Base-by-base conservation (phyloP, 37 sponge, comb jelly and placozoan genomes). In the Chondrilla cf. caribensis region DNA sequence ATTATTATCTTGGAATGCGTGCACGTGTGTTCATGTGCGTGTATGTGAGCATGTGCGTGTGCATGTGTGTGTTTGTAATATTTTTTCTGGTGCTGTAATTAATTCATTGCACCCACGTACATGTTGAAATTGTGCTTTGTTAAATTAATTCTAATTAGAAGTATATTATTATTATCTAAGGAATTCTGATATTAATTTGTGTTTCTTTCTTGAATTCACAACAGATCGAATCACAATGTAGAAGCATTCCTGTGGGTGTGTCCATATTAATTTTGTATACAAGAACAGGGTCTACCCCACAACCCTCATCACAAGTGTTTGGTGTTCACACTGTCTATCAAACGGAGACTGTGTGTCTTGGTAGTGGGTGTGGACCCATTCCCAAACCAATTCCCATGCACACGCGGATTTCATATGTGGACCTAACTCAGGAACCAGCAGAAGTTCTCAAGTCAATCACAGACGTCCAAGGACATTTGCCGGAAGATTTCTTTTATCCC, bases 401-500 rank as follows among this genome's bases (percentile, higher is more conserved):
- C 44, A 81, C 76, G 9, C 19, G 59, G 17, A 81, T 86, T 40
- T 68, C 80, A 7, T 86, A 79, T 57, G 43, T 80, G 17, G 81
- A 86, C 25, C 37, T 86, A 0, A 80, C 64, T 31, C 58, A 42
- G 38, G 9, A 19, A 3, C 86, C 86, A 32, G 22, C 21, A 15
- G 39, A 42, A 26, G 73, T 80, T 18, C 60, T 86, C 25, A 60
- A 70, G 7, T 80, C 86, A 39, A 70, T 70, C 21, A 28, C 59
- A 68, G 73, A 80, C 57, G 57, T 79, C 24, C 72, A 54, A 5
- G 26, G 58, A 58, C 59, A 58, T 14, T n/a, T n/a, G n/a, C 86
- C 86, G 38, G 51, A 85, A 17, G 86, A 85, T 58, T 85, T 85
- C 31, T 62, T 79, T 26, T 85, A 85, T 40, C 86, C 86, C 22